Evolutionary conservation across 2,888 invertebrate species (phyloP).

Genomic region (Sepioteuthis lessoniana): DNA sequence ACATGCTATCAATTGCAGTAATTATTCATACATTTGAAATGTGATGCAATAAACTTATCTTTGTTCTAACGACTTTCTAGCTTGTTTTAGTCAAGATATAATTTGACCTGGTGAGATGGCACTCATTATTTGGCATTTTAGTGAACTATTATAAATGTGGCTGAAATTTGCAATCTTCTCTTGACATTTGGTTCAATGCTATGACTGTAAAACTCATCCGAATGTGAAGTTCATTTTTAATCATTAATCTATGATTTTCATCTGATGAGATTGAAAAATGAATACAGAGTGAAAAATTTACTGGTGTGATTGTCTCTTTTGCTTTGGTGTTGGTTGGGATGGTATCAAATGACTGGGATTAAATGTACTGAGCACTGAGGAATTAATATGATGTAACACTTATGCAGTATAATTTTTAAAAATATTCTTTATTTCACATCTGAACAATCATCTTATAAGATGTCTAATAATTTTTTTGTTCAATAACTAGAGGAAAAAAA

Average conservation of each 20-base stretch:
- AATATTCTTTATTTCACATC: not conserved
- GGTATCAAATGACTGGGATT: not conserved
- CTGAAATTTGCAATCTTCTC: not conserved
- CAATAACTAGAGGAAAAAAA: not conserved
- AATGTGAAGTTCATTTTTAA: not conserved
- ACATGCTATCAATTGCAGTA: not conserved
- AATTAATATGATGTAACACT: not conserved
- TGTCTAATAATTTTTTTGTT: not conserved
- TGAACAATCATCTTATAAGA: not conserved
- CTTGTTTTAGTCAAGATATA: not conserved
- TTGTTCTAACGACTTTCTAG: too few species aligned
- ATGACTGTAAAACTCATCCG: not conserved
- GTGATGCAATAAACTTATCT: not conserved
- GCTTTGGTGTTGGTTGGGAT: not conserved
- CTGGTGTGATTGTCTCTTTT: not conserved
- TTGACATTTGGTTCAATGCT: not conserved
- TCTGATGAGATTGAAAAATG: not conserved
- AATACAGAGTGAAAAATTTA: not conserved
- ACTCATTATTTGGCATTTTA: not conserved
- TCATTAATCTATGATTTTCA: not conserved
- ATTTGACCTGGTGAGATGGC: not conserved
- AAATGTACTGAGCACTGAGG: not conserved
- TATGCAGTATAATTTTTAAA: not conserved
- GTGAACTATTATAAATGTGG: not conserved
- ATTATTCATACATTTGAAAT: not conserved